These are phyloP conservation scores for Paraplagusia blochii DNA, from an alignment of 2,113 vertebrate species.

Conservation along the genomic window DNA sequence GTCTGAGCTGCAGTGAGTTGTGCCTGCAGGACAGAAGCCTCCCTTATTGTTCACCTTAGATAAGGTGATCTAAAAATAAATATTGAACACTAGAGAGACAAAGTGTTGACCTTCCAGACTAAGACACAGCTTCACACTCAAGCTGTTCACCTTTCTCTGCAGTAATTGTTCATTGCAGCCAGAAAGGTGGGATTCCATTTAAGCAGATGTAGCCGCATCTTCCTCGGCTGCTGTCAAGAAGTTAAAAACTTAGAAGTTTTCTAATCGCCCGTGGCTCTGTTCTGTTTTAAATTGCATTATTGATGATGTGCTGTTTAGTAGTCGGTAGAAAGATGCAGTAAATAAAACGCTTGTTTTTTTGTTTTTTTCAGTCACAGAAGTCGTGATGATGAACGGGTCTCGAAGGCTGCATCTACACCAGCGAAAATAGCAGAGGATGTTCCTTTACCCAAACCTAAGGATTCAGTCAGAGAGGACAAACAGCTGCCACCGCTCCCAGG, in stretches of 20 bases:
- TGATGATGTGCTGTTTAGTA: conserved; percentile 20
- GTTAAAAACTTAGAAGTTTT: conserved; percentile 17
- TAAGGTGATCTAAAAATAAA: conserved; percentile 72
- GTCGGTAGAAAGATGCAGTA: conserved; percentile 20
- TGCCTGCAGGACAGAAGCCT: conserved; percentile 55
- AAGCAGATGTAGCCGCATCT: not conserved
- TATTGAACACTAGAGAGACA: conserved; percentile 53
- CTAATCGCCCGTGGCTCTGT: not conserved
- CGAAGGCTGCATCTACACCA: conserved; percentile 85
- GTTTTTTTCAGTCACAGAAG: conserved; percentile 82
- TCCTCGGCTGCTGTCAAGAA: conserved; percentile 5
- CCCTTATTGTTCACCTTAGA: conserved; percentile 53
- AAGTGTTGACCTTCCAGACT: conserved; percentile 68
- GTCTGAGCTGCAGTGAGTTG: conserved; percentile 36
- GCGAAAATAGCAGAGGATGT: conserved; percentile 84
- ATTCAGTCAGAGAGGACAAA: conserved; percentile 85
- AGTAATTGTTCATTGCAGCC: conserved; percentile 12
- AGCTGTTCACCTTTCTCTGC: conserved; percentile 26
- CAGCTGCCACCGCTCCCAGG: conserved; percentile 91
- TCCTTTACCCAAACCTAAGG: conserved; percentile 77
- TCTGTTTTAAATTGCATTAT: conserved; percentile 14
- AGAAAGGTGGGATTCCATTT: not conserved
- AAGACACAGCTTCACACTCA: conserved; percentile 29
- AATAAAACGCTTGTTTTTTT: conserved; percentile 25
- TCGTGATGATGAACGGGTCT: conserved; percentile 88